Evolutionary conservation across 2,797 vertebrate genomes (phyloP), one percentile per base, ranked within the genome.

Genomic region (Rousettus madagascariensis): DNA sequence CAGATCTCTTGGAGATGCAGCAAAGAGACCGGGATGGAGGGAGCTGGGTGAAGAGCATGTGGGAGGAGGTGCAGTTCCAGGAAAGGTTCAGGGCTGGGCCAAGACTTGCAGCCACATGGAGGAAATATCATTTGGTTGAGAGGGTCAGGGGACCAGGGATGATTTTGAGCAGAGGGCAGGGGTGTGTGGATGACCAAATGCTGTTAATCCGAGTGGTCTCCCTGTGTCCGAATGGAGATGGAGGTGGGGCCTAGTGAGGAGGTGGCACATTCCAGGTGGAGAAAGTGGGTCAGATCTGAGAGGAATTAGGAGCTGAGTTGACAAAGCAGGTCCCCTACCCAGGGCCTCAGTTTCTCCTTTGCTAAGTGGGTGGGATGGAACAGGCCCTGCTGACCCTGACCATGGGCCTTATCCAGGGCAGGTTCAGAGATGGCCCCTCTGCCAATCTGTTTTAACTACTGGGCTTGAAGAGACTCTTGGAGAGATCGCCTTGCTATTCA

Each of bases 291-390:
- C 9, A 38, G 22, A 28, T 75, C 11, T 59, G 30, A 33, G 80
- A 59, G 49, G 59, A 68, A 49, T 65, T 49, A 53, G 80, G 59
- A 38, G 57, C 24, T 68, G 6, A 71, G 22, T n/a, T 22, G 49
- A 57, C 12, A 59, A 30, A 53, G 51, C 43, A 33, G 49, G n/a
- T 79, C 83, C 30, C 79, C 41, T 51, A 11, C 6, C 30, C 22
- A 41, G 30, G n/a, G 5, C 65, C 46, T 89, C 59, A 28, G 20
- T 94, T 87, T 95, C 63, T 26, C 53, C 41, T 46, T 69, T 80
- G 36, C n/a, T 71, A 78, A 85, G 63, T 10, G 69, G 68, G 43
- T 49, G 51, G 55, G 13, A 26, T 66, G 38, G 19, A 85, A 41
- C 1, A 16, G 38, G 11, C 36, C 24, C 28, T 49, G 19, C 26